These are phyloP conservation scores for Chrysolophus pictus DNA, from an alignment of 2,797 vertebrate genomes.

Conservation along the genomic window DNA sequence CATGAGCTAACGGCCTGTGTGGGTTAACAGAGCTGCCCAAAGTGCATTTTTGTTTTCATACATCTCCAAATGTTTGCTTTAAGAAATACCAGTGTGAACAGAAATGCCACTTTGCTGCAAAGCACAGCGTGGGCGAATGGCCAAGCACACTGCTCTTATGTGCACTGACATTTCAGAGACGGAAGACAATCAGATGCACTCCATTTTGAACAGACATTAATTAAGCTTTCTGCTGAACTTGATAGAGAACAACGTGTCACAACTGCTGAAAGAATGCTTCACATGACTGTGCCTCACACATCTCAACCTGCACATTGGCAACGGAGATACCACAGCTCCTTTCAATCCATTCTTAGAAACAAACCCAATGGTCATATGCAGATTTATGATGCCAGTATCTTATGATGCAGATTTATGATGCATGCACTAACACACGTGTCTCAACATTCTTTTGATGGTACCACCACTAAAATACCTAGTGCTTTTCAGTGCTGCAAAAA, in stretches of 20 bases:
- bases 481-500: not conserved
- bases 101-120: not conserved
- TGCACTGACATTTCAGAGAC: not conserved
- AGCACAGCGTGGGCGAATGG: not conserved
- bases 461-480: fast-evolving
- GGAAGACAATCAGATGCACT: not conserved
- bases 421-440: fast-evolving
- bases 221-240: not conserved
- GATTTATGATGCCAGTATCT: not conserved
- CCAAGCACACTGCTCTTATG: not conserved
- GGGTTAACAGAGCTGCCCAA: not conserved
- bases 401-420: not conserved
- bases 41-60: not conserved
- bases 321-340: not conserved
- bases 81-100: not conserved
- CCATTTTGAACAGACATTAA: not conserved
- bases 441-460: not conserved
- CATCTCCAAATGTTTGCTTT: not conserved
- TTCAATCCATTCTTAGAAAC: not conserved
- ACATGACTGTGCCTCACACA: fast-evolving
- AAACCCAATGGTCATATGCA: not conserved
- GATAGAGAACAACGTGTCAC: not conserved
- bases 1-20: not conserved
- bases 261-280: not conserved
- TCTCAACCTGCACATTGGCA: not conserved